A percentile compares a stretch with the other conserved stretches of the same genome.
These are phyloP conservation scores for Drosophila barbarae DNA, from an alignment of 2,888 invertebrate genomes.

Conservation along the genomic window DNA sequence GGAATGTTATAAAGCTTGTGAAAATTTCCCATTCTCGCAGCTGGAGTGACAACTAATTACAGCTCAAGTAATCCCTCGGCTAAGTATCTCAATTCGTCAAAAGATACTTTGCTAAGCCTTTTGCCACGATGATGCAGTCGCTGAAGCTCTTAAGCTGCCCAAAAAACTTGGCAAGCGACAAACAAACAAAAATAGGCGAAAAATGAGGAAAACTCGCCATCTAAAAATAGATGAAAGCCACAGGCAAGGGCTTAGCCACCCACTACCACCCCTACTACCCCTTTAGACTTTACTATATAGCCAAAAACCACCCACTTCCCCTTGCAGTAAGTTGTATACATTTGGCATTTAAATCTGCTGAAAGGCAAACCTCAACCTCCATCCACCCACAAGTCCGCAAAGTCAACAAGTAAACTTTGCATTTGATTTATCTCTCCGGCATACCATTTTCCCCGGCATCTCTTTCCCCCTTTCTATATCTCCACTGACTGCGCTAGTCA, in stretches of 20 bases:
- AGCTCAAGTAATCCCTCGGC: constrained; percentile 40
- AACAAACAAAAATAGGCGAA: constrained; percentile 37
- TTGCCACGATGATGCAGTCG: constrained; percentile 34
- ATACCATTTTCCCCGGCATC: constrained; percentile 6
- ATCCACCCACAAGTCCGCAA: constrained; percentile 28
- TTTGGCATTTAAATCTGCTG: constrained; percentile 41
- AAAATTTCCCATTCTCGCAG: not conserved
- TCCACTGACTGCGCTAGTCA: constrained; percentile 22
- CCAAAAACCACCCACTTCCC: not conserved
- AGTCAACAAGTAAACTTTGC: constrained; percentile 62
- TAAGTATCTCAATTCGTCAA: constrained; percentile 51
- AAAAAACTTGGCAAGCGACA: constrained; percentile 51
- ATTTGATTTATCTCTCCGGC: constrained; percentile 47
- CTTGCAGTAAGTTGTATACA: constrained; percentile 31
- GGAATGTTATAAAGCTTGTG: constrained; percentile 5
- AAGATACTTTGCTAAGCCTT: constrained; percentile 57
- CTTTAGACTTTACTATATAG: not conserved
- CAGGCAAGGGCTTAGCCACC: constrained; percentile 19
- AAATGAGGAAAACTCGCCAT: constrained; percentile 7
- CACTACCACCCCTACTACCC: too few relatives aligned
- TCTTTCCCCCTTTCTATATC: not conserved
- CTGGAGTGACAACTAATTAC: constrained; percentile 43
- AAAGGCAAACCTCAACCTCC: constrained; percentile 31
- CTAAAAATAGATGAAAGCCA: constrained; percentile 43
- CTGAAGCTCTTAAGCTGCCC: constrained; percentile 50